Conservation (phyloP, 1,140 invertebrate species). For the Bilobella aurantiaca region DNA sequence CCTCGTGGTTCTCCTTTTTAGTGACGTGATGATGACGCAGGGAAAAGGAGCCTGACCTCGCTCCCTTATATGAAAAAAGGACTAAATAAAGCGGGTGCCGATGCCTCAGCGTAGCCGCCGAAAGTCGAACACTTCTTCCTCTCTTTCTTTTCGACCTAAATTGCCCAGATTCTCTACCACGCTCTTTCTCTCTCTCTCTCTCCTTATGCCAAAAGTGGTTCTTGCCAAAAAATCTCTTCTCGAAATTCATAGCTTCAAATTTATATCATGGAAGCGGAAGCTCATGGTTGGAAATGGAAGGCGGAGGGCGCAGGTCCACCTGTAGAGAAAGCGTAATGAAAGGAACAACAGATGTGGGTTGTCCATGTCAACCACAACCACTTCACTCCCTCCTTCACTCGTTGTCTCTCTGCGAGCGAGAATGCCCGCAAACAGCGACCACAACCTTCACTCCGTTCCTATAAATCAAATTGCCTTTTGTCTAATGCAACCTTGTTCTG, state of each 20-base stretch:
- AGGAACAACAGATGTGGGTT: background rate
- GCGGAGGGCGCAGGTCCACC: background rate
- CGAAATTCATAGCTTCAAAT: background rate
- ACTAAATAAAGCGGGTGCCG: background rate
- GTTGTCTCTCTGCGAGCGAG: background rate
- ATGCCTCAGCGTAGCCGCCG: background rate
- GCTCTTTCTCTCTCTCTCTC: background rate
- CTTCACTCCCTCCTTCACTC: background rate
- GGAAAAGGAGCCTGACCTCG: background rate
- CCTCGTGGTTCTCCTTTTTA: background rate
- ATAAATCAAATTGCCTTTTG: no score
- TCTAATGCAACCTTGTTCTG: no score
- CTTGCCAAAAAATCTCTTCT: no score
- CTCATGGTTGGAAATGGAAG: background rate
- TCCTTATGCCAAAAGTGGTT: background rate
- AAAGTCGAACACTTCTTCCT: background rate
- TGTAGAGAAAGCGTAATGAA: background rate
- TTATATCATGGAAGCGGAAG: background rate
- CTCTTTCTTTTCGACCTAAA: background rate
- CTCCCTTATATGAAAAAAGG: background rate
- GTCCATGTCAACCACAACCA: background rate
- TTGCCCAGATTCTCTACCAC: constrained; percentile 5
- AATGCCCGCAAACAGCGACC: no score
- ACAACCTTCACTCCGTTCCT: no score
- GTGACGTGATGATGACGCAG: constrained; percentile 4